A percentile compares a stretch with the other conserved stretches of the same genome.
Evolutionary conservation across 2,888 invertebrate species (phyloP).

Genomic region (Andricus quercusramuli): DNA sequence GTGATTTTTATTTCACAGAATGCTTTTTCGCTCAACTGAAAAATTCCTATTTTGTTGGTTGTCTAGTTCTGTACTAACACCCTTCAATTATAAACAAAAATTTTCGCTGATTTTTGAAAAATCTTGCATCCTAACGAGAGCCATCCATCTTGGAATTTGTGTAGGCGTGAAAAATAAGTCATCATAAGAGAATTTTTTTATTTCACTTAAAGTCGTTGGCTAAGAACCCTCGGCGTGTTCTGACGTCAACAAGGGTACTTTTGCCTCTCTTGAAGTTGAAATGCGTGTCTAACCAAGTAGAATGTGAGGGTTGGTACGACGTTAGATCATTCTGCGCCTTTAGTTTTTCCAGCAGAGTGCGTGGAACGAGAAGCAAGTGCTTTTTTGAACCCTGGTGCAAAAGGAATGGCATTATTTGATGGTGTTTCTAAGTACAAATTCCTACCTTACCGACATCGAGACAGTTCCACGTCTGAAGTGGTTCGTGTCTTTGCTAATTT

Average conservation of each 20-base stretch:
- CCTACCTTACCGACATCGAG: too few species aligned
- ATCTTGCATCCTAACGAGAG: not conserved
- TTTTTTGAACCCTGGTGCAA: not conserved
- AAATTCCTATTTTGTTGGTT: too few species aligned
- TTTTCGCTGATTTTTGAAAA: not conserved
- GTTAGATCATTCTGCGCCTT: slow-evolving; percentile 33
- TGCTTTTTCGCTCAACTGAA: too few species aligned
- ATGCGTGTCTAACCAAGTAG: slow-evolving; percentile 30
- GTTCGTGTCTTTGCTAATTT: too few species aligned
- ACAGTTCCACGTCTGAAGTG: too few species aligned
- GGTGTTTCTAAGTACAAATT: too few species aligned
- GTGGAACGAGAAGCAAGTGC: slow-evolving; percentile 16
- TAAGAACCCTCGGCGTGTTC: slow-evolving; percentile 24
- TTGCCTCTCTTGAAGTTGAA: slow-evolving; percentile 10
- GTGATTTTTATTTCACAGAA: too few species aligned
- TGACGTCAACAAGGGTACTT: slow-evolving; percentile 23
- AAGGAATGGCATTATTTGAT: not conserved
- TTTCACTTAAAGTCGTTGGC: not conserved
- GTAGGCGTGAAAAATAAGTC: not conserved
- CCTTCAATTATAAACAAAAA: not conserved
- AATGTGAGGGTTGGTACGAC: slow-evolving; percentile 17
- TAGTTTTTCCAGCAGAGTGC: slow-evolving; percentile 14
- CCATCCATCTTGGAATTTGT: not conserved
- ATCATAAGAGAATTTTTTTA: slow-evolving; percentile 19
- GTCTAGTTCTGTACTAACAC: too few species aligned